phyloP scores from a whole-genome alignment of 2,888 invertebrate genomes.

The Neoascia interrupta region DNA sequence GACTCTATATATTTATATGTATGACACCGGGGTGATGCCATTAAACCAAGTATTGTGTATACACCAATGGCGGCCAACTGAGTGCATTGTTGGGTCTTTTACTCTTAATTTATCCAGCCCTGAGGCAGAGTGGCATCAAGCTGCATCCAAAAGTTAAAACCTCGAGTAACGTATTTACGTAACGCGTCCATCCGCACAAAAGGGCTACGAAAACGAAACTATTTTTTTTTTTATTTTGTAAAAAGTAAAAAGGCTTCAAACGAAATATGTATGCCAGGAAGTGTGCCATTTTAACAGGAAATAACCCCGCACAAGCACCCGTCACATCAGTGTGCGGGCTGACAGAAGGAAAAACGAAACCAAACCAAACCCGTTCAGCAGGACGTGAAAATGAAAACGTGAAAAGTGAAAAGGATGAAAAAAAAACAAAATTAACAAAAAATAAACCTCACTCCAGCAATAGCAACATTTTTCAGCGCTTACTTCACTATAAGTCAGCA shows the following conservation, averaged over 20 bases:
- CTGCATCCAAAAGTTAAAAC: constrained; percentile 27
- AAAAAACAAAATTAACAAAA: constrained; percentile 15
- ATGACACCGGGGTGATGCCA: constrained; percentile 25
- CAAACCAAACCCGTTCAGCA: constrained; percentile 36
- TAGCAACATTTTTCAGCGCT: constrained; percentile 18
- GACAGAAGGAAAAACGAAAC: constrained; percentile 43
- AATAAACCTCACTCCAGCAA: constrained; percentile 7
- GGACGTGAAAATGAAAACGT: constrained; percentile 62
- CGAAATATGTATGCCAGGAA: constrained; percentile 69
- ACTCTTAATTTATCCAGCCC: constrained; percentile 12
- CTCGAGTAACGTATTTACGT: constrained; percentile 35
- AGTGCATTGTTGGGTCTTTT: constrained; percentile 13
- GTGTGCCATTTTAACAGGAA: constrained; percentile 70
- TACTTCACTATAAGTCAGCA: constrained; percentile 51
- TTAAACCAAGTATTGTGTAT: constrained; percentile 18
- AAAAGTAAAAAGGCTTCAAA: constrained; percentile 47
- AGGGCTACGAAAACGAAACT: constrained; percentile 34
- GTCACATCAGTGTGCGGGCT: constrained; percentile 16
- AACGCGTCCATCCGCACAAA: constrained; percentile 34
- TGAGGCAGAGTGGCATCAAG: not conserved
- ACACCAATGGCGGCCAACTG: constrained; percentile 25
- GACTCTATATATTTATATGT: too few relatives aligned
- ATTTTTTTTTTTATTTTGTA: constrained; percentile 18
- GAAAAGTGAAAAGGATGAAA: constrained; percentile 56
- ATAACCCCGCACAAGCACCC: constrained; percentile 59